Evolutionary conservation across 2,797 vertebrate species (phyloP).

Genomic region (Malacoctenus gilli): DNA sequence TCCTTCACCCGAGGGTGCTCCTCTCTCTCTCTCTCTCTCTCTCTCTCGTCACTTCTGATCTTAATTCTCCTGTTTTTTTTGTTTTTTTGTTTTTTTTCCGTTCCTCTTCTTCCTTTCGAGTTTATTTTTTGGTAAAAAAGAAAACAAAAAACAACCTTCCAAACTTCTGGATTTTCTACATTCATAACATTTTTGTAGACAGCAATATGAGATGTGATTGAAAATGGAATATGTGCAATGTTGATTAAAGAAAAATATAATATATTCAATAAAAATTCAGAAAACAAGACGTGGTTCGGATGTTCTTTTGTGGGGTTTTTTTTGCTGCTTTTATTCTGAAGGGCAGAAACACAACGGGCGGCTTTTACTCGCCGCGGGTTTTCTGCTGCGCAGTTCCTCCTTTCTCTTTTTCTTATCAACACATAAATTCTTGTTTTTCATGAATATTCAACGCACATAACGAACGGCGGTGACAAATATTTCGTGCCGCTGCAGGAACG

Average conservation of each 20-base stretch:
- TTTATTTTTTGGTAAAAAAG: constrained; percentile 52
- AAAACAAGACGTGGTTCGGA: constrained; percentile 65
- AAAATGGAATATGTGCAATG: constrained; percentile 87
- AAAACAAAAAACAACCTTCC: too few relatives aligned
- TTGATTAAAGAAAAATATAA: constrained; percentile 85
- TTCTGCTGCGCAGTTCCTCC: too few relatives aligned
- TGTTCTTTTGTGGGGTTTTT: constrained; percentile 10
- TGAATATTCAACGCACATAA: too few relatives aligned
- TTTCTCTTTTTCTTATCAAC: too few relatives aligned
- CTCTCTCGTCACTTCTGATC: constrained; percentile 72
- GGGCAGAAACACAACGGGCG: too few relatives aligned
- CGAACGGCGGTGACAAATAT: too few relatives aligned
- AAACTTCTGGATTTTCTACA: constrained; percentile 83
- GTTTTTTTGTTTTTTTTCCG: constrained; percentile 33
- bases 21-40: constrained; percentile 53
- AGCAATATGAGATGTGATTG: constrained; percentile 88
- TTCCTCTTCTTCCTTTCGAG: constrained; percentile 28
- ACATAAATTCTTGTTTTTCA: too few relatives aligned
- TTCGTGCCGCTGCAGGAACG: too few relatives aligned
- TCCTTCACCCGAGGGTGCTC: constrained; percentile 63
- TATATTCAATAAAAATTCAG: constrained; percentile 85
- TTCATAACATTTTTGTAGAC: constrained; percentile 88
- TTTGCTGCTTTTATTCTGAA: constrained; percentile 3
- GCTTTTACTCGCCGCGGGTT: too few relatives aligned
- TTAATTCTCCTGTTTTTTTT: constrained; percentile 44